Conservation (phyloP, 2,888 invertebrate genomes). For the Coronaproctus castanopsis region DNA sequence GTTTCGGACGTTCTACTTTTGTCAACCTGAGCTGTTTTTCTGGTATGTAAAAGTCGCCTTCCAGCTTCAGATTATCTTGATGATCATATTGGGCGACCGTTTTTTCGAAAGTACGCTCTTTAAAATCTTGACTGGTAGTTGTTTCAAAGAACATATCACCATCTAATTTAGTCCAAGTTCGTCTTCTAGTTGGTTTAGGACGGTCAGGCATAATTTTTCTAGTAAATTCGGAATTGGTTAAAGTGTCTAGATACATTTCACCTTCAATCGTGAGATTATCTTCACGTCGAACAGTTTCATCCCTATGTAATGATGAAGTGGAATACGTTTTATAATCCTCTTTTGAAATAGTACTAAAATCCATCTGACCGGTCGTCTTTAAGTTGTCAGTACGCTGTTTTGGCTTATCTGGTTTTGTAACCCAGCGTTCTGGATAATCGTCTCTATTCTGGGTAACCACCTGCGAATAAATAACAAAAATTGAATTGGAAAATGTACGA, state of each 20-base stretch:
- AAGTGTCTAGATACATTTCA: slow-evolving; percentile 43
- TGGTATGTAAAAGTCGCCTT: slow-evolving; percentile 31
- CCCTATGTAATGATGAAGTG: slow-evolving; percentile 2
- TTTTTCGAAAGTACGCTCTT: slow-evolving; percentile 18
- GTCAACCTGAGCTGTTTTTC: slow-evolving; percentile 22
- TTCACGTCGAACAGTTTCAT: slow-evolving; percentile 17
- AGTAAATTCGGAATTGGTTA: slow-evolving; percentile 39
- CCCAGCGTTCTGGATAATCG: slow-evolving; percentile 22
- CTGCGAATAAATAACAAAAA: slow-evolving; percentile 13
- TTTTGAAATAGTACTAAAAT: slow-evolving; percentile 20
- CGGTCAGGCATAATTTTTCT: slow-evolving; percentile 33
- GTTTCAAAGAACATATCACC: slow-evolving; percentile 42
- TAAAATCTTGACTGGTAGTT: slow-evolving; percentile 37
- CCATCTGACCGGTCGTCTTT: slow-evolving; percentile 19
- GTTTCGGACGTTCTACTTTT: slow-evolving; percentile 27
- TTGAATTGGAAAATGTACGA: no score
- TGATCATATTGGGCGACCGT: slow-evolving; percentile 30
- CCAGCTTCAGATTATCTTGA: slow-evolving; percentile 36
- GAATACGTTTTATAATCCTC: slow-evolving; percentile 20
- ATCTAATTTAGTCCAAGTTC: slow-evolving; percentile 53
- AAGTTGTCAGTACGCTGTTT: slow-evolving; percentile 21
- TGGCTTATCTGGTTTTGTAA: slow-evolving; percentile 20
- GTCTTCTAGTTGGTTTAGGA: slow-evolving; percentile 37
- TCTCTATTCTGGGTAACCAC: slow-evolving; percentile 19
- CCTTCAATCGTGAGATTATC: slow-evolving; percentile 24